phyloP scores from a whole-genome alignment of 2,888 invertebrate genomes.

The Philhelius pedissequus region DNA sequence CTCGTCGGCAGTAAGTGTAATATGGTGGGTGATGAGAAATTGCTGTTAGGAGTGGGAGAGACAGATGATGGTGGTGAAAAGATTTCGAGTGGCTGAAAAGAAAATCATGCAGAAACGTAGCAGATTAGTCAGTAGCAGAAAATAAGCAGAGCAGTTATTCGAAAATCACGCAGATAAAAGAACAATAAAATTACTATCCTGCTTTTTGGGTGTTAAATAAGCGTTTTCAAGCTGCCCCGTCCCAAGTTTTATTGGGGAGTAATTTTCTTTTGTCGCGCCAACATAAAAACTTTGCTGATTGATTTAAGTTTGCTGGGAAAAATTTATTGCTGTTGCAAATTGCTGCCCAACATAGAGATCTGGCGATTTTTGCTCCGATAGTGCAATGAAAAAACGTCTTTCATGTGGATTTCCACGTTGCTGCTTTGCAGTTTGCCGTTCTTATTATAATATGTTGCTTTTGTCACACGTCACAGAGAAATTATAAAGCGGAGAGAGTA shows the following conservation, averaged over 20 bases:
- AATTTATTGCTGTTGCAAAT: slow-evolving; percentile 39
- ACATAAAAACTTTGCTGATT: slow-evolving; percentile 38
- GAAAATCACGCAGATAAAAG: slow-evolving; percentile 46
- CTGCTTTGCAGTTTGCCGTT: slow-evolving; percentile 67
- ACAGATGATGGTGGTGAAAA: neutral
- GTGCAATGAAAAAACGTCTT: slow-evolving; percentile 40
- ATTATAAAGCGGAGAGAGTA: neutral
- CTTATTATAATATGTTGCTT: slow-evolving; percentile 35
- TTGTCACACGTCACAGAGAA: slow-evolving; percentile 10
- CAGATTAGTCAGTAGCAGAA: slow-evolving; percentile 67
- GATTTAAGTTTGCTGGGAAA: slow-evolving; percentile 33
- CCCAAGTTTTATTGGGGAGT: slow-evolving; percentile 9
- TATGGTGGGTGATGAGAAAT: slow-evolving; percentile 43
- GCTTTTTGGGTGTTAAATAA: slow-evolving; percentile 46
- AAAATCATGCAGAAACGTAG: slow-evolving; percentile 44
- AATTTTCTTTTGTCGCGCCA: neutral
- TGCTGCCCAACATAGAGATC: slow-evolving; percentile 44
- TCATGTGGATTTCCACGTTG: slow-evolving; percentile 67
- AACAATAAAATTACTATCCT: slow-evolving; percentile 16
- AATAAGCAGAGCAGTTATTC: slow-evolving; percentile 45
- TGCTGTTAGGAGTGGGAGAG: slow-evolving; percentile 48
- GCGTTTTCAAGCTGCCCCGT: slow-evolving; percentile 45
- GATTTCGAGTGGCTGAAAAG: slow-evolving; percentile 24
- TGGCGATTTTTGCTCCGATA: slow-evolving; percentile 43
- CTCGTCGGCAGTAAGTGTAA: slow-evolving; percentile 34